Percentiles rank a stretch among this genome's conserved stretches.
Conservation (phyloP, 2,113 vertebrate genomes). For the Nanorana parkeri region DNA sequence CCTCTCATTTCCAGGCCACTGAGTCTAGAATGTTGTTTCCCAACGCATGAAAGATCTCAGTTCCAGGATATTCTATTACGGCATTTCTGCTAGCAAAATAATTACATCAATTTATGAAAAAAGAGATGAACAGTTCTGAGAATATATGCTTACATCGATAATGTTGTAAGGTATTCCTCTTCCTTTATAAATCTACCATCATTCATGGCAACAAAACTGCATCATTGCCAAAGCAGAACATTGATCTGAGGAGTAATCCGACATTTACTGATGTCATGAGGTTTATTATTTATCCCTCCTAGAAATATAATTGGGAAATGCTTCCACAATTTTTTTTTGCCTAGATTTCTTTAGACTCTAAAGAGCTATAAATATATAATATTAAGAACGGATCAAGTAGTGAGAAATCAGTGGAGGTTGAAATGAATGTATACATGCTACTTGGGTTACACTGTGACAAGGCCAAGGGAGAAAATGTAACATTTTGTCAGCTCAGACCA, state of each 20-base stretch:
- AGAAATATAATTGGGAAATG: constrained; percentile 26
- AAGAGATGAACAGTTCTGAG: not conserved
- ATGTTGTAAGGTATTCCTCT: not conserved
- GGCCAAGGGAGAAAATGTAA: not conserved
- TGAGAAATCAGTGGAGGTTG: constrained; percentile 23
- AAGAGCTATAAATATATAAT: constrained; percentile 29
- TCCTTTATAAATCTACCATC: constrained; percentile 1
- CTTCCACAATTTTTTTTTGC: constrained; percentile 11
- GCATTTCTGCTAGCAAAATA: not conserved
- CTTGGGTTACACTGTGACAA: constrained; percentile 11
- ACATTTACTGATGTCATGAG: constrained; percentile 47
- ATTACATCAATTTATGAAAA: not conserved
- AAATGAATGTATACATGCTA: constrained; percentile 30
- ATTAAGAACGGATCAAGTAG: constrained; percentile 19
- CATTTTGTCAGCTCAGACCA: constrained; percentile 6
- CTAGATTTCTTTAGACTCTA: constrained; percentile 9
- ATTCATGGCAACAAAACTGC: not conserved
- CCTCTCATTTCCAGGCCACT: no score
- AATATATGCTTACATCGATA: constrained; percentile 9
- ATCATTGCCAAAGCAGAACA: constrained; percentile 9
- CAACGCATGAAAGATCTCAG: no score
- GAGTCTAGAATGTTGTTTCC: no score
- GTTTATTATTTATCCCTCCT: constrained; percentile 39
- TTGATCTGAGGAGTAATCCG: constrained; percentile 33
- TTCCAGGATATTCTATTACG: no score